A percentile compares a stretch with the other conserved stretches of the same genome.
phyloP scores from a whole-genome alignment of 53 echinoderm and acorn worm genomes.

The Antedon mediterranea region DNA sequence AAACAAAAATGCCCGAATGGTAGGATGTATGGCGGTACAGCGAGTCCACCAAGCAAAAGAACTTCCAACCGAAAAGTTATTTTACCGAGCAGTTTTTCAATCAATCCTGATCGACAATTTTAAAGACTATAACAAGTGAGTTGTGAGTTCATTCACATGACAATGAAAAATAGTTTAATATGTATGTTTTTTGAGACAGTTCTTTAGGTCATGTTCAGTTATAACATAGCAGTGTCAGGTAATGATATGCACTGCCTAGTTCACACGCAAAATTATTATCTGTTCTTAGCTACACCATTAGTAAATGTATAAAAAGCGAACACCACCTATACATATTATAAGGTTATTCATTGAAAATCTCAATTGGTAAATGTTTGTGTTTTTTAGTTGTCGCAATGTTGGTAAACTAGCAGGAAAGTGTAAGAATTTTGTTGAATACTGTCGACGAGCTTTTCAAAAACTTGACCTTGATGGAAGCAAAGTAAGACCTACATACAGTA shows the following conservation, averaged over 20 bases:
- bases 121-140: conserved; percentile 41
- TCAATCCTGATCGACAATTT: conserved; percentile 59
- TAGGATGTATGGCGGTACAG: conserved; percentile 74
- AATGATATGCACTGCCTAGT: no score
- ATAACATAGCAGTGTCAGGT: no score
- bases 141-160: neutral
- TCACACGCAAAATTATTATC: no score
- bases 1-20: conserved; percentile 52
- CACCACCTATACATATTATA: no score
- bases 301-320: no score
- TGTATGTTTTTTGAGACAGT: no score
- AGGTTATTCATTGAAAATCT: no score
- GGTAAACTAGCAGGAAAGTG: conserved; percentile 84
- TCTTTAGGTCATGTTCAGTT: no score
- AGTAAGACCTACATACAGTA: conserved; percentile 43
- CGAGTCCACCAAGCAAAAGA: conserved; percentile 24
- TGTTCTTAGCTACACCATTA: no score
- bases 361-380: no score
- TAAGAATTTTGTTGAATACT: conserved; percentile 57
- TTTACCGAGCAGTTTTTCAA: conserved; percentile 74
- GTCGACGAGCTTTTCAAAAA: conserved; percentile 58
- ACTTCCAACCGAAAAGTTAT: conserved; percentile 42
- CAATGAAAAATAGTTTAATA: neutral
- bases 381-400: conserved; percentile 40
- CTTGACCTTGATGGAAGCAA: conserved; percentile 56